Percentiles rank a stretch among this genome's conserved stretches.
These are phyloP conservation scores for Prietella phreatophila DNA, from an alignment of 2,113 vertebrate genomes.

Conservation along the genomic window DNA sequence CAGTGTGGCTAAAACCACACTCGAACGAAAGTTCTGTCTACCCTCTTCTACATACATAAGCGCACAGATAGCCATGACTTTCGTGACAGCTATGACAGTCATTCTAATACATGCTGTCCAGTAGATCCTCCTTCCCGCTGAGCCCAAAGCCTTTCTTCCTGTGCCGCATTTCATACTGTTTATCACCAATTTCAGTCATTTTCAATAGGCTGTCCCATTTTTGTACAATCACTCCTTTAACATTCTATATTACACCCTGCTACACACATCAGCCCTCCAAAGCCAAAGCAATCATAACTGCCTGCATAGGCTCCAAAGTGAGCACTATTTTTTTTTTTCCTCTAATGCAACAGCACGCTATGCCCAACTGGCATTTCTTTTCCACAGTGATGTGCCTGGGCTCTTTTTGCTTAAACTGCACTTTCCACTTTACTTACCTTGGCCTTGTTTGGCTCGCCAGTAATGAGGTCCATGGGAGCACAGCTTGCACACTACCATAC, in stretches of 20 bases:
- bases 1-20: not conserved
- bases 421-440: constrained; percentile 72
- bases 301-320: constrained; percentile 8
- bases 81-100: not conserved
- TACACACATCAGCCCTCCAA: constrained; percentile 7
- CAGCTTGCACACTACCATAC: constrained; percentile 67
- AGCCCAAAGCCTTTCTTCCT: not conserved
- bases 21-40: not conserved
- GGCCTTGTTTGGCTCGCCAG: constrained; percentile 65
- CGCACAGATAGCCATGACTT: not conserved
- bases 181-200: constrained; percentile 57
- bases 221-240: not conserved
- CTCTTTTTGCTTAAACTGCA: constrained; percentile 75
- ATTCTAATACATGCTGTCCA: constrained; percentile 11
- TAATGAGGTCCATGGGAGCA: constrained; percentile 78
- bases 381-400: constrained; percentile 42
- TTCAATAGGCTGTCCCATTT: not conserved
- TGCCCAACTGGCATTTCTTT: constrained; percentile 28
- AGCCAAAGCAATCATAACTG: constrained; percentile 8
- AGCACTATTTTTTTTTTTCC: constrained; percentile 4
- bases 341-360: constrained; percentile 46
- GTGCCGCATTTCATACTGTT: not conserved
- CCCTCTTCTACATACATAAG: not conserved
- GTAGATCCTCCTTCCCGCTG: not conserved
- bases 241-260: constrained; percentile 2